phyloP scores from a whole-genome alignment of 2,888 invertebrate species.

The Callinectes sapidus region DNA sequence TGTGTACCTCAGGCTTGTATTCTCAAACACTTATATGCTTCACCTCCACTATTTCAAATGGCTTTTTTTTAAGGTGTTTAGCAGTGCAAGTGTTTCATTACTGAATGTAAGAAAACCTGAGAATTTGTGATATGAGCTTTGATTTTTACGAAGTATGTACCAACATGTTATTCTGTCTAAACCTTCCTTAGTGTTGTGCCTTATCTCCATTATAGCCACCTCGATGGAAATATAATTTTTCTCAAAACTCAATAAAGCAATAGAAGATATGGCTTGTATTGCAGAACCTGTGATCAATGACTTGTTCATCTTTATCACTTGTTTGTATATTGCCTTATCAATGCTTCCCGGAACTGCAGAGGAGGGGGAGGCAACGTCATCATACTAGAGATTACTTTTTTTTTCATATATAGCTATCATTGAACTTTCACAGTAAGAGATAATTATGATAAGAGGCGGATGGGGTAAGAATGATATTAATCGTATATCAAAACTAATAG shows the following conservation, averaged over 20 bases:
- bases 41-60: too few species aligned
- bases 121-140: not conserved
- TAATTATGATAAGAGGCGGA: not conserved
- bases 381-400: not conserved
- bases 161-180: not conserved
- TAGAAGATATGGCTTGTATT: not conserved
- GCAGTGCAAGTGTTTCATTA: not conserved
- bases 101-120: not conserved
- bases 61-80: too few species aligned
- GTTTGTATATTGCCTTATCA: too few species aligned
- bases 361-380: not conserved
- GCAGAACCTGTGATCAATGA: not conserved
- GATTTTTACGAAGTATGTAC: not conserved
- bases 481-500: not conserved
- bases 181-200: not conserved
- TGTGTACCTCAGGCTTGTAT: too few species aligned
- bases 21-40: too few species aligned
- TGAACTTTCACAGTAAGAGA: not conserved
- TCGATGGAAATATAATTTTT: not conserved
- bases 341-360: not conserved
- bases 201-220: not conserved
- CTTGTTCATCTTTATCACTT: not conserved
- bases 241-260: not conserved
- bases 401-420: not conserved
- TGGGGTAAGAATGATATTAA: not conserved